Evolutionary conservation across 2,113 vertebrate genomes (phyloP), one percentile per base, ranked within the genome.

Genomic region (Canis aureus): DNA sequence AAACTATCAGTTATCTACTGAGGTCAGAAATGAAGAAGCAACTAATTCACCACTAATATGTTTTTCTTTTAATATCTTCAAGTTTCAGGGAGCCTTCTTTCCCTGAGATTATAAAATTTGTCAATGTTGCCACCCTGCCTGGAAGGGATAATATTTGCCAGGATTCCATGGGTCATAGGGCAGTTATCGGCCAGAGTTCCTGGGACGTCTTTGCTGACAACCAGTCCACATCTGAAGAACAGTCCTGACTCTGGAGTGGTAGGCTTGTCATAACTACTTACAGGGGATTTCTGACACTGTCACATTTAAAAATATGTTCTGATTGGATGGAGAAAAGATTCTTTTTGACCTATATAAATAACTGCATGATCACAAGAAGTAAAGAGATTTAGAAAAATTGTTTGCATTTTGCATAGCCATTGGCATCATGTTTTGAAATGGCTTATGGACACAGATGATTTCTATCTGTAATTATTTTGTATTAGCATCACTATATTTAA

Each of bases 111-210:
- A 27, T 5, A 29, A 69, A 49, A 32, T 23, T 27, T 76, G 8
- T 86, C 59, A 49, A 2, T 16, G 79, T 55, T 20, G 1, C 29
- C 13, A 5, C 2, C 11, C 1, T 20, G 15, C 43, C 29, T 8
- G 80, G 27, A 86, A 79, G 13, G 12, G 25, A 55, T 43, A 8
- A 55, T 35, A 12, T 55, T 83, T 59, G 49, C 35, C 6, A 3
- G 19, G 5, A 32, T 51, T 35, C 43, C 49, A 8, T 4, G 32
- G 53, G 12, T 6, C 8, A 1, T 7, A 11, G 23, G 35, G 27
- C 66, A 57, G 10, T 0, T 1, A 8, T 11, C 2, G 9, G 29
- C 11, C 27, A 25, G 11, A 15, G 1, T 29, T 55, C 20, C 38
- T 23, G 32, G 38, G 19, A 35, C 10, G 8, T 22, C 22, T 49